Evolutionary conservation across 1,140 invertebrate genomes (phyloP), one percentile per base, ranked within the genome.

Genomic region (Lineus longissimus): DNA sequence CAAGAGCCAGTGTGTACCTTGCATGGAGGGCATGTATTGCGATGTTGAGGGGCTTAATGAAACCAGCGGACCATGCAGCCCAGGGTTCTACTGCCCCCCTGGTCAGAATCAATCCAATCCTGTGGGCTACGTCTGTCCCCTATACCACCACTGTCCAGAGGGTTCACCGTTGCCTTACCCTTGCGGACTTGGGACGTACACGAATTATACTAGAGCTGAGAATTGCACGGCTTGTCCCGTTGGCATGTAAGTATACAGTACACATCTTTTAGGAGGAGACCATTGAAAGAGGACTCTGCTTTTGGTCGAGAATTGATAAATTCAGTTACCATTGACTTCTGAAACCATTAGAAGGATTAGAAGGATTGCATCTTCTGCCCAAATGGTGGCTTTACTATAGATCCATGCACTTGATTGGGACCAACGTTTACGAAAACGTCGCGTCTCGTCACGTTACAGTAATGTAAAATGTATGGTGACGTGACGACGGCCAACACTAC

Each of bases 141-240:
- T 72, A 15, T 68, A 61, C 9, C 70, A 78, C 62, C 77, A 72
- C 66, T 78, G 76, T 55, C 74, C 76, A n/a, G 43, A 69, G 9
- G 71, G 73, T 43, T 70, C 72, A 0, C 67, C 72, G 13, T 43
- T 67, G 25, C 76, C 76, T 7, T 65, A 68, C 2, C 75, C 73
- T 15, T 78, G 76, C 64, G 67, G 65, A 11, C 74, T 74, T 65
- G 76, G 76, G 11, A 78, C 74, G 9, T 76, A 70, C 67, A 78
- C 75, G 72, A 79, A 79, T 61, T 73, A 77, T 54, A 78, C 77
- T 17, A 63, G 67, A 63, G 75, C 67, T 0, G 56, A 64, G 15
- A 61, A 64, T 47, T 79, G 77, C 51, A 74, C 73, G 36, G 70
- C 65, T 29, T 79, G 77, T 62, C 75, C 73, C 17, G 67, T 59